Conservation (phyloP, 2,113 vertebrate genomes). For the Anhinga rufa region DNA sequence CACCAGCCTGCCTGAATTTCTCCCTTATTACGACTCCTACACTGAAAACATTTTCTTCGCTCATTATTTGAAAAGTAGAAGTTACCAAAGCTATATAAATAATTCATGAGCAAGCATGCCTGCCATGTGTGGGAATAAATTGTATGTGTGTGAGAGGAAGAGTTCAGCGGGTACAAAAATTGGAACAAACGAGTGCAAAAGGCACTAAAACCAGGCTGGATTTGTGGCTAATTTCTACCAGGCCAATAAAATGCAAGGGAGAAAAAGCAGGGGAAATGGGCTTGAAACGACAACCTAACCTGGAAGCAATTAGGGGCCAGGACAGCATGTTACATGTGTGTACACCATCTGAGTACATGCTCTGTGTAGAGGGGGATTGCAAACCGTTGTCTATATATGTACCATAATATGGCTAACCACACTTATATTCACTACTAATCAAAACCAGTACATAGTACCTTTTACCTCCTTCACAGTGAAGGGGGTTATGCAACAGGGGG, state of each 20-base stretch:
- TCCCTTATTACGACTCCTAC: slow-evolving; percentile 36
- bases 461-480: not conserved
- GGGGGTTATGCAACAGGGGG: not conserved
- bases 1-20: slow-evolving; percentile 3
- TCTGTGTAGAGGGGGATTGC: not conserved
- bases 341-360: not conserved
- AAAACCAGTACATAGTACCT: not conserved
- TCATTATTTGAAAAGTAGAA: slow-evolving; percentile 43
- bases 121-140: slow-evolving; percentile 50
- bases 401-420: not conserved
- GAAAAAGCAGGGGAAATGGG: not conserved
- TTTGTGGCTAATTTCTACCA: slow-evolving; percentile 30
- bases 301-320: slow-evolving; percentile 38
- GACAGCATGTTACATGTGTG: not conserved
- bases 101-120: slow-evolving; percentile 40
- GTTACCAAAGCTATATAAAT: slow-evolving; percentile 35
- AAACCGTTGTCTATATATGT: not conserved
- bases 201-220: not conserved
- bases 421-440: not conserved
- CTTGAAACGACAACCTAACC: not conserved
- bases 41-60: slow-evolving; percentile 25
- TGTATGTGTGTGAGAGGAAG: not conserved
- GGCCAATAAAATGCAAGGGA: not conserved
- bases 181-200: slow-evolving; percentile 29
- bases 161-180: slow-evolving; percentile 20